Base-by-base conservation (phyloP, 1,140 invertebrate genomes). In the Temnothorax longispinosus region DNA sequence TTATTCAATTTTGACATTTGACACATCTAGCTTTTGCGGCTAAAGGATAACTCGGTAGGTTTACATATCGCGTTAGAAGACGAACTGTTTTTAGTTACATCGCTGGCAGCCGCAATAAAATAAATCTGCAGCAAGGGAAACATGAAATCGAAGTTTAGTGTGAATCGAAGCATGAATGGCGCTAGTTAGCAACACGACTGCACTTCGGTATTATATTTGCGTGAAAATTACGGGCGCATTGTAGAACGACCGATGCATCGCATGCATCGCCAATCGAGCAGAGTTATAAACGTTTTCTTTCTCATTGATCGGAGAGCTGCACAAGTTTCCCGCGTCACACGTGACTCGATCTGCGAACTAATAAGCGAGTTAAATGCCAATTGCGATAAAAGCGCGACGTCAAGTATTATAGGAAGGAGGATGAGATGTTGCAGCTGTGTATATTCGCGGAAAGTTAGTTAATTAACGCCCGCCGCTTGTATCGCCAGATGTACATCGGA, bases 401-500 rank as follows among this genome's bases (percentile, higher is more conserved):
- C 65, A 27, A 62, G 50, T 21, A 27, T 27, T 27, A 27, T 27
- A 44, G 60, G 21, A 18, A 64, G 27, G 35, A 21, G 13, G 7
- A 27, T 27, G 27, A 65, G 50, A 47, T 15, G 15, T 27, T 44
- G 74, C 38, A 60, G 75, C 64, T 71, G 41, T 21, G 27, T 65
- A 84, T 76, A 84, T 71, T 64, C 76, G 64, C 10, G 35, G 50
- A 89, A 92, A 92, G 91, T 92, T 92, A 47, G 71, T 86, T 92
- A 92, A 92, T 92, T 92, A 91, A 56, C 74, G 54, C 35, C 13
- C 13, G 47, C 21, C 52, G 69, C 13, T 64, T 56, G 50, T 86
- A 86, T 76, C 13, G 65, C 58, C 65, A 74, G 65, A 35, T 27
- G 1, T 13, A 27, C 76, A 50, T 35, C 76, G 76, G 50, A 81